Evolutionary conservation across 1,140 invertebrate genomes (phyloP), one percentile per base, ranked within the genome.

Genomic region (Coenobita brevimanus): DNA sequence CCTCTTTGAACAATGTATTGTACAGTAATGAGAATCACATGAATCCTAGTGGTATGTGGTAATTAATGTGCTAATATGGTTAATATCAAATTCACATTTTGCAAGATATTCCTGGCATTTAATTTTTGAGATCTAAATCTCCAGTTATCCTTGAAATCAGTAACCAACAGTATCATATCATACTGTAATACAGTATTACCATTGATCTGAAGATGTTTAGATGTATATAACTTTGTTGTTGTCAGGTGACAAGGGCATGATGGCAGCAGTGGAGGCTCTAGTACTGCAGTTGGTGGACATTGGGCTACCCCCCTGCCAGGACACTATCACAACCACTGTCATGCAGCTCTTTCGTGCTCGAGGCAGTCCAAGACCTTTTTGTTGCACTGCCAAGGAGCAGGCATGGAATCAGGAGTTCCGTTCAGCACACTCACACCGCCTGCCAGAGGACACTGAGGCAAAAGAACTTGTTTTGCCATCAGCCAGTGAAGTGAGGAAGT

Each of bases 241-340:
- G 46, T 50, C 46, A 50, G 46, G 46, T 50, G 46, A 6, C 46
- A 50, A 50, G n/a, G 82, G 60, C 6, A 36, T 85, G 36, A 75
- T 85, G 38, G 71, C 82, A 21, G 82, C 75, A 4, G 54, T 85
- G 10, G 82, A 85, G 54, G 82, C 82, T 8, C 33, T 85, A 36
- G 24, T 85, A 24, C 71, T 85, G 36, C 71, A 85, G 36, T 71
- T 85, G 50, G 60, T 85, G 36, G 82, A 85, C 4, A 57, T 64
- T 64, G 82, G 82, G 41, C 82, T 85, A n/a, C 82, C 82, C n/a
- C 24, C 82, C n/a, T 43, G n/a, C 3, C 4, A 54, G 57, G n/a
- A 27, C 17, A 62, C 30, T 36, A 78, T 85, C 17, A 64, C 41
- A 57, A 46, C 73, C 30, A 85, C 82, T 62, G 71, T 64, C 30